Conservation (phyloP, 2,888 invertebrate genomes). For the Arrhopalites spinosus region DNA sequence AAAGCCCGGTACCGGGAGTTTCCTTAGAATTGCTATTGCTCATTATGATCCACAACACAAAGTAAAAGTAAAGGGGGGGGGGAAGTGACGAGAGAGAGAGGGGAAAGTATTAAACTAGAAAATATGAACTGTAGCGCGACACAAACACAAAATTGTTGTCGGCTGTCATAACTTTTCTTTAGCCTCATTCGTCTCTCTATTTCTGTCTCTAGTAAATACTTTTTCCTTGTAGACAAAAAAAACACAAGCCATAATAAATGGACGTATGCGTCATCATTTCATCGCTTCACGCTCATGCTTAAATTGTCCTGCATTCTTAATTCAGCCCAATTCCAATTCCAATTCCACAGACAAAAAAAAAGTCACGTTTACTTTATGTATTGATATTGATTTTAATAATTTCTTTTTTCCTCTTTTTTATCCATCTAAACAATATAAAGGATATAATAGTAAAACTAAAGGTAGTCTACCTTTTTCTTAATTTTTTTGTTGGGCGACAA, state of each 20-base stretch:
- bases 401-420: neutral
- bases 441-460: too few species aligned
- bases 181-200: neutral
- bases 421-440: too few species aligned
- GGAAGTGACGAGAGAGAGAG: neutral
- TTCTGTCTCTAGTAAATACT: neutral
- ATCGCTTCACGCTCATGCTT: neutral
- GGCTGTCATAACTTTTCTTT: conserved; percentile 32
- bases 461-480: too few species aligned
- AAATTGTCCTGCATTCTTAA: neutral
- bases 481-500: too few species aligned
- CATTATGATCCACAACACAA: too few species aligned
- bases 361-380: too few species aligned
- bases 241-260: too few species aligned
- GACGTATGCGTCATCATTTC: too few species aligned
- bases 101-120: neutral
- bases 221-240: neutral
- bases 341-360: neutral
- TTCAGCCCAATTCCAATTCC: neutral
- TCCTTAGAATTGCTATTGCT: too few species aligned
- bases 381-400: neutral
- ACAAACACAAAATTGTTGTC: conserved; percentile 25
- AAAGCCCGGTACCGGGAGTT: too few species aligned
- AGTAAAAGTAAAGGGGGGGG: neutral
- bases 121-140: neutral